Evolutionary conservation across 2,888 invertebrate species (phyloP).

Genomic region (Willowsia nigromaculata): DNA sequence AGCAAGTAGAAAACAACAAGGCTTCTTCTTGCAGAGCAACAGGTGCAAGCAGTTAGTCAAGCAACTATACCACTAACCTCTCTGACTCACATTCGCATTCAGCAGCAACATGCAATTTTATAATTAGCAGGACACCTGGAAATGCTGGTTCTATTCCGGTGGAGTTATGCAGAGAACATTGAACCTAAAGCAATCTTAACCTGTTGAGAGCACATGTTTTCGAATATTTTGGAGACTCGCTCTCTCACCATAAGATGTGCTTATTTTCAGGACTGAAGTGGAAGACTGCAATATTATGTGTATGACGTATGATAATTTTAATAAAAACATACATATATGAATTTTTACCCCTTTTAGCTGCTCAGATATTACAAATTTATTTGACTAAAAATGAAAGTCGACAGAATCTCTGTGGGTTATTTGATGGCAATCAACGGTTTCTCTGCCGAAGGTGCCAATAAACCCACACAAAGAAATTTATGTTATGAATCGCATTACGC

Average conservation of each 20-base stretch:
- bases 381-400: conserved; percentile 38
- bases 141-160: background rate
- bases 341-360: too few relatives aligned
- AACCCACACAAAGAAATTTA: conserved; percentile 19
- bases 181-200: background rate
- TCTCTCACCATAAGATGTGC: background rate
- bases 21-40: background rate
- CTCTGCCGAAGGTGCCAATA: conserved; percentile 47
- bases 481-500: background rate
- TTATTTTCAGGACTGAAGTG: too few relatives aligned
- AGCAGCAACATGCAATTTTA: background rate
- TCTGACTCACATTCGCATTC: background rate
- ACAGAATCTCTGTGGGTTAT: conserved; percentile 7
- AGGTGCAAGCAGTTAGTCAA: conserved; percentile 12
- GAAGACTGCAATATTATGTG: too few relatives aligned
- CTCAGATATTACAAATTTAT: too few relatives aligned
- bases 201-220: too few relatives aligned
- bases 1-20: too few relatives aligned
- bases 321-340: too few relatives aligned
- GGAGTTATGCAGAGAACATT: background rate
- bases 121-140: background rate
- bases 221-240: too few relatives aligned
- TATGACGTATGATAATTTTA: too few relatives aligned
- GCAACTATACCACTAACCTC: background rate
- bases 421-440: conserved; percentile 23